Percentiles rank a stretch among this genome's conserved stretches.
Evolutionary conservation across 1,140 invertebrate species (phyloP).

Genomic region (Nasonia vitripennis): DNA sequence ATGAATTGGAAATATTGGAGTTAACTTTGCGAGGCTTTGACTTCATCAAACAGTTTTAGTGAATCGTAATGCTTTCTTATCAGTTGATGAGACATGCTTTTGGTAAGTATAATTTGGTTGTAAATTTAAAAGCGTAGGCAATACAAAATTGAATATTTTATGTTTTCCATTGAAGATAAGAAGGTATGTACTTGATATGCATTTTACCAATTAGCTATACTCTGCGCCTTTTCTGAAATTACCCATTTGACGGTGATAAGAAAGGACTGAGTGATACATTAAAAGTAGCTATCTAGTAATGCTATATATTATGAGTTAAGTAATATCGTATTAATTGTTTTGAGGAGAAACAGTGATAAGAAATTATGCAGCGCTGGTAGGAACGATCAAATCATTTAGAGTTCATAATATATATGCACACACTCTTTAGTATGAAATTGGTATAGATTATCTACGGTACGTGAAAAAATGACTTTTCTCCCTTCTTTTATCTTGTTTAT

Average conservation of each 20-base stretch:
- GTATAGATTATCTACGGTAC: slow-evolving; percentile 32
- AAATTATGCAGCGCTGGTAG: slow-evolving; percentile 22
- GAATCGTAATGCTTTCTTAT: neutral
- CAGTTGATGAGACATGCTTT: too few species aligned
- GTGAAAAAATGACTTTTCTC: slow-evolving; percentile 36
- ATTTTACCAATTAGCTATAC: neutral
- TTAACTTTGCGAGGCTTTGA: slow-evolving; percentile 11
- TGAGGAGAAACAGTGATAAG: slow-evolving; percentile 6
- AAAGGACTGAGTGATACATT: slow-evolving; percentile 20
- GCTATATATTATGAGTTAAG: neutral
- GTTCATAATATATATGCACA: slow-evolving; percentile 33
- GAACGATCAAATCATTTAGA: slow-evolving; percentile 38
- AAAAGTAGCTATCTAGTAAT: slow-evolving; percentile 29
- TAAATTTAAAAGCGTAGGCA: neutral
- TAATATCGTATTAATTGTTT: slow-evolving; percentile 1
- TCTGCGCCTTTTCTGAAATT: neutral
- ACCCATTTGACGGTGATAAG: slow-evolving; percentile 5
- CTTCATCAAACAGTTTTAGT: neutral
- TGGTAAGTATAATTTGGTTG: neutral
- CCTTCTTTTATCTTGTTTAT: slow-evolving; percentile 21
- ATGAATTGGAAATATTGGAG: neutral
- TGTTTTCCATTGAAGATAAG: neutral
- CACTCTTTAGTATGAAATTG: slow-evolving; percentile 15
- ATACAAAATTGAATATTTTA: slow-evolving; percentile 3
- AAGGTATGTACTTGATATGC: slow-evolving; percentile 30